Evolutionary conservation across 2,797 vertebrate genomes (phyloP), one percentile per base, ranked within the genome.

Genomic region (Ispidina picta): DNA sequence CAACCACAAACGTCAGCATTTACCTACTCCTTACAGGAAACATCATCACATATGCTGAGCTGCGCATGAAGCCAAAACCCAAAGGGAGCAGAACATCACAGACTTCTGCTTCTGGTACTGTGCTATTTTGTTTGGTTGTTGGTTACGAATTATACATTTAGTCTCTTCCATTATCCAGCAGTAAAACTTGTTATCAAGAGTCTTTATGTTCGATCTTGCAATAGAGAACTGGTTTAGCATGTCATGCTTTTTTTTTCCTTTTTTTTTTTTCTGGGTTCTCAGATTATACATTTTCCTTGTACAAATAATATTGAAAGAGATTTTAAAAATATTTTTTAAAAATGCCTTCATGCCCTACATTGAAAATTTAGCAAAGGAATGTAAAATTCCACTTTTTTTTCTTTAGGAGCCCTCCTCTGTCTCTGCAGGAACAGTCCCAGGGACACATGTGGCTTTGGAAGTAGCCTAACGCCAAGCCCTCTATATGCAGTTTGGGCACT

Each of bases 1-100:
- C 9, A 74, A 58, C 54, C 58, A 51, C 80, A 58, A 71, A 74
- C 17, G 83, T 94, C 86, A 91, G 79, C 7, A 10, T 46, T 86
- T 85, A 77, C 63, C 66, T 92, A 10, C 80, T 94, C 73, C 80
- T 81, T 89, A 62, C 95, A 95, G 95, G 90, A 92, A 94, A 71
- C 58, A 10, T 0, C 1, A 83, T 78, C 83, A 92, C 80, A 1
- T 95, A 95, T 0, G 88, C 95, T 12, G 95, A 95, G 86, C 92
- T 95, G 70, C 80, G 33, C 0, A 1, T 95, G 88, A 94, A 74
- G 80, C 29, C 83, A 4, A 90, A 76, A 4, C 54, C 37, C 58
- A 62, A 54, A 52, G n/a, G 49, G n/a, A 91, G 31, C 70, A 68
- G 77, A 58, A 89, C 54, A 88, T 54, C 90, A 85, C 83, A 92